Conservation (phyloP, 2,888 invertebrate species). For the Hydroisotoma schaefferi region DNA sequence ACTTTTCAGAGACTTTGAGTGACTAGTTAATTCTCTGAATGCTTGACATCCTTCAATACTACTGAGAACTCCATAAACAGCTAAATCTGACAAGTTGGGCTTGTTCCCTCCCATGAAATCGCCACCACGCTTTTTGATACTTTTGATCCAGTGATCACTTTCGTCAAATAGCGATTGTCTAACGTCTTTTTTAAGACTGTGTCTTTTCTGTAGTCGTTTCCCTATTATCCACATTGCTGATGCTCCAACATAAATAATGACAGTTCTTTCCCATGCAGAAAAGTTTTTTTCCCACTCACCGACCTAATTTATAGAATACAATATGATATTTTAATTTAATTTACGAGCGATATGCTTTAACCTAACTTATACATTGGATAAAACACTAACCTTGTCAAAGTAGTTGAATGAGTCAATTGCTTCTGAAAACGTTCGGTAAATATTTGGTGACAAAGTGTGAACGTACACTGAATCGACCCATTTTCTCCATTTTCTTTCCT, state of each 20-base stretch:
- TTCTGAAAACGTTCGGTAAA: constrained; percentile 81
- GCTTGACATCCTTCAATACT: constrained; percentile 92
- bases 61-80: constrained; percentile 83
- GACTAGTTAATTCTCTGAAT: constrained; percentile 71
- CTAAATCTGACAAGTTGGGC: constrained; percentile 88
- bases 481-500: constrained; percentile 89
- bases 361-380: constrained; percentile 1
- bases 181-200: constrained; percentile 82
- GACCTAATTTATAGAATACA: constrained; percentile 54
- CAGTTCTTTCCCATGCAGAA: constrained; percentile 73
- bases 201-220: constrained; percentile 78
- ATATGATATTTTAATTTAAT: background rate
- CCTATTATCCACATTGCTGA: constrained; percentile 89
- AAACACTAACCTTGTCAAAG: constrained; percentile 67
- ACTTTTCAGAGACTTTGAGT: constrained; percentile 64
- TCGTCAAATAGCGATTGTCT: constrained; percentile 85
- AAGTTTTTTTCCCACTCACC: constrained; percentile 91
- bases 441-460: constrained; percentile 92
- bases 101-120: constrained; percentile 78
- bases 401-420: constrained; percentile 87
- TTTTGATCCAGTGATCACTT: constrained; percentile 72
- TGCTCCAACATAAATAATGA: constrained; percentile 90
- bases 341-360: constrained; percentile 10
- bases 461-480: constrained; percentile 92
- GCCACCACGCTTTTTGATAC: constrained; percentile 63